Evolutionary conservation across 2,888 invertebrate genomes (phyloP), one percentile per base, ranked within the genome.

Genomic region (Trisateles emortualis): DNA sequence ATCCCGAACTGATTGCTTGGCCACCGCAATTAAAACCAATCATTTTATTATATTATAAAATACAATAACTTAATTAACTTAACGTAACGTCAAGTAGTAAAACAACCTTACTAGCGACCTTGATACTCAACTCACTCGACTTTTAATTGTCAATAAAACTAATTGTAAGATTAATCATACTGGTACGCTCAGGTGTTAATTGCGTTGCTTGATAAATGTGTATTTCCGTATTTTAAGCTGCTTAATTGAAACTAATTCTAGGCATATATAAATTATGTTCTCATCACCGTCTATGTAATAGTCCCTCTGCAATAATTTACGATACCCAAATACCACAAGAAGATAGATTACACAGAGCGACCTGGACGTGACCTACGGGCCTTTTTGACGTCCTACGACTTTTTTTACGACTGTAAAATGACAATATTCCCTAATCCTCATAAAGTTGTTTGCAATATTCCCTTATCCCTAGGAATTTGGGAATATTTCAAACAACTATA

Each of bases 141-240:
- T 50, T 62, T 56, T 63, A 65, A 70, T 61, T 68, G 57, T 40
- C 64, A 55, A 49, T 62, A 65, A 71, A 62, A 68, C 42, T 59
- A 65, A 65, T 62, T 59, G 47, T 59, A 43, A 55, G 42, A 67
- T 54, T 59, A 54, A 55, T 60, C 33, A 53, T 60, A 50, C 60
- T 51, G 48, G 11, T 36, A 49, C 9, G 14, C 10, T 51, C 43
- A 42, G 43, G 46, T 48, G 35, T 46, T 43, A 43, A 52, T 43
- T 50, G 45, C 26, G 17, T 19, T 36, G 38, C 26, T 44, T 52
- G 35, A 26, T 44, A 39, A 56, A 60, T 43, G 26, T 16, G 24
- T 2, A 36, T 51, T 50, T 54, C 24, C 44, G 22, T 44, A 19
- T 26, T 48, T 8, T 30, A 24, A 33, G 8, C 8, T 13, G 24